Evolutionary conservation across 2,797 vertebrate species (phyloP), one percentile per base, ranked within the genome.

Genomic region (Labroides dimidiatus): DNA sequence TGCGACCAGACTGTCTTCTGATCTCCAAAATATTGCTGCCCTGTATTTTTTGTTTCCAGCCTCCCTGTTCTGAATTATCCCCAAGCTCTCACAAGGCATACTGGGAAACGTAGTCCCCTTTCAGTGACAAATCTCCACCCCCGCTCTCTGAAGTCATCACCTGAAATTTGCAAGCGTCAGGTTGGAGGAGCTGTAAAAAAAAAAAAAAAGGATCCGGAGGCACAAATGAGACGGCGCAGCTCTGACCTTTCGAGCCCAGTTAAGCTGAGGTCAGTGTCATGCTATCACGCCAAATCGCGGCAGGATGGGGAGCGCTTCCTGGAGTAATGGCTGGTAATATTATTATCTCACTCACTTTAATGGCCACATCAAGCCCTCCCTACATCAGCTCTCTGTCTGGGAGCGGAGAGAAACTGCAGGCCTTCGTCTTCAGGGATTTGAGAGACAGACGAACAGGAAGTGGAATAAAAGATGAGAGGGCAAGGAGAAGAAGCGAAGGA

Each of bases 341-440:
- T 79, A 87, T 85, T 73, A 82, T 76, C 76, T 77, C 55, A 45
- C 52, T 80, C 43, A 13, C 59, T 74, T 74, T 85, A 88, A 87
- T 78, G 78, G 73, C 67, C 60, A 57, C 73, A 59, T 78, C 61
- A 57, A 13, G 19, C 42, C 52, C 24, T 17, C 23, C 10, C 16
- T 42, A 19, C 62, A 50, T 63, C 53, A 53, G 41, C 43, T 44
- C 44, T 54, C 39, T 59, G 30, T 73, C 58, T 57, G 56, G 65
- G 39, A 61, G 63, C 1, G 20, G 52, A 68, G 61, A 72, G 36
- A 51, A 39, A 64, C 44, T 47, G 47, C 59, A 48, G 50, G 19
- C 16, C 60, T 57, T 43, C 17, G 52, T 57, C 42, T 61, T n/a
- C 64, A 51, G 61, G 47, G 50, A 72, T 51, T 27, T 16, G 51